These are phyloP conservation scores for Abramis brama DNA, from an alignment of 2,113 vertebrate species.

Conservation along the genomic window DNA sequence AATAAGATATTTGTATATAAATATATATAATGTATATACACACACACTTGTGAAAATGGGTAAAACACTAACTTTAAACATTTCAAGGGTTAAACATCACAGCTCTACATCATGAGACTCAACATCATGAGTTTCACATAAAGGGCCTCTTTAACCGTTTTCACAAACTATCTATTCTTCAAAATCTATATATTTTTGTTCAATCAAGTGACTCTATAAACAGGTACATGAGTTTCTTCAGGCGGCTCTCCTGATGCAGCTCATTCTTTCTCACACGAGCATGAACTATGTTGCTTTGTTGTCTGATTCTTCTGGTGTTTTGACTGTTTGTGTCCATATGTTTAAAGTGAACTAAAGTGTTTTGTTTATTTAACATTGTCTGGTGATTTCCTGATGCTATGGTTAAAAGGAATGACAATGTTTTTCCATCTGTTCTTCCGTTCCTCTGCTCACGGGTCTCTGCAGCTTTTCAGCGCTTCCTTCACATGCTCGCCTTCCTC, in stretches of 20 bases:
- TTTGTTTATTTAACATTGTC: conserved; percentile 1
- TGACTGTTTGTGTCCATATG: neutral
- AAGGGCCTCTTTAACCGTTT: neutral
- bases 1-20: too few relatives aligned
- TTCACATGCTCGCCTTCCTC: conserved; percentile 12
- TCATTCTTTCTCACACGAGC: neutral
- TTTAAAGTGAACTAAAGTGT: neutral
- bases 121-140: conserved; percentile 7
- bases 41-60: neutral
- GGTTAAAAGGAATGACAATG: conserved; percentile 8
- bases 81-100: neutral
- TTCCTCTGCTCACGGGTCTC: conserved; percentile 4
- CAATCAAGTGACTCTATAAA: neutral
- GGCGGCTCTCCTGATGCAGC: neutral
- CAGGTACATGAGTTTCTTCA: conserved; percentile 2
- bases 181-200: neutral
- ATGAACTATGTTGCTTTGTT: neutral
- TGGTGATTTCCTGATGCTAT: neutral
- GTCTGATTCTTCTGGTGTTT: neutral
- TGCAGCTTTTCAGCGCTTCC: neutral
- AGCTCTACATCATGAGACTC: neutral
- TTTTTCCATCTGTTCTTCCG: conserved; percentile 35
- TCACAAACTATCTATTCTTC: neutral
- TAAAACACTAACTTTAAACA: neutral
- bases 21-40: too few relatives aligned